A percentile compares a stretch with the other conserved stretches of the same genome.
phyloP scores from a whole-genome alignment of 1,140 invertebrate species.

The Drosophila carrolli region DNA sequence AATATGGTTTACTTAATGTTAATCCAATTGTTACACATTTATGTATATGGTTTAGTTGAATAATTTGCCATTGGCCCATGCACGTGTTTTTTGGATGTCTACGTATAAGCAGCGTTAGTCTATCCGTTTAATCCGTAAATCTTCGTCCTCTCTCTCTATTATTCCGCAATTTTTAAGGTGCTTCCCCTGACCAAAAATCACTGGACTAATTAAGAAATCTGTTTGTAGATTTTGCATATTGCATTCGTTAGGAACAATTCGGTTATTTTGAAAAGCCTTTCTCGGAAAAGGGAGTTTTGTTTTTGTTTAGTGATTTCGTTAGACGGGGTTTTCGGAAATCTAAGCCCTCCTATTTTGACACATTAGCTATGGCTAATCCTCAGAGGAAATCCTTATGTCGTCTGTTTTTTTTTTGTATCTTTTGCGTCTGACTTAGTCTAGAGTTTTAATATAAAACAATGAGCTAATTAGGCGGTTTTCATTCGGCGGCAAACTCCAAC shows the following conservation, averaged over 20 bases:
- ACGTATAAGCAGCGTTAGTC: conserved; percentile 21
- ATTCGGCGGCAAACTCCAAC: conserved; percentile 28
- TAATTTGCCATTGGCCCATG: conserved; percentile 45
- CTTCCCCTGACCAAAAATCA: conserved; percentile 15
- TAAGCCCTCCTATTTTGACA: background rate
- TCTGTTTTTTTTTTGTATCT: background rate
- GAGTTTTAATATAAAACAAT: conserved; percentile 83
- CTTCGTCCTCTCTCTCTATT: background rate
- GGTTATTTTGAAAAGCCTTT: background rate
- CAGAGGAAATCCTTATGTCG: conserved; percentile 3
- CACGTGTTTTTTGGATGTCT: conserved; percentile 20
- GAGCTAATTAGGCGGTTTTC: conserved; percentile 28
- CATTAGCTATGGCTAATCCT: background rate
- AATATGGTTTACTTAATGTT: conserved; percentile 22
- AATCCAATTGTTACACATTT: conserved; percentile 30
- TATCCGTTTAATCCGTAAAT: background rate
- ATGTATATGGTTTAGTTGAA: conserved; percentile 31
- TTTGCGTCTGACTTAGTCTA: conserved; percentile 42
- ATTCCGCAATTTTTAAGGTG: background rate
- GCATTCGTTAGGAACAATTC: conserved; percentile 26
- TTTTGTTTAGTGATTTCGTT: conserved; percentile 8
- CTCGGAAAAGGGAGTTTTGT: background rate
- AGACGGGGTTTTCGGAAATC: conserved; percentile 4
- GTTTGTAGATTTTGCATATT: background rate
- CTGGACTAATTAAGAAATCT: conserved; percentile 15